Base-by-base conservation (phyloP, 2,888 invertebrate genomes). In the Cosmorhoe ocellata region DNA sequence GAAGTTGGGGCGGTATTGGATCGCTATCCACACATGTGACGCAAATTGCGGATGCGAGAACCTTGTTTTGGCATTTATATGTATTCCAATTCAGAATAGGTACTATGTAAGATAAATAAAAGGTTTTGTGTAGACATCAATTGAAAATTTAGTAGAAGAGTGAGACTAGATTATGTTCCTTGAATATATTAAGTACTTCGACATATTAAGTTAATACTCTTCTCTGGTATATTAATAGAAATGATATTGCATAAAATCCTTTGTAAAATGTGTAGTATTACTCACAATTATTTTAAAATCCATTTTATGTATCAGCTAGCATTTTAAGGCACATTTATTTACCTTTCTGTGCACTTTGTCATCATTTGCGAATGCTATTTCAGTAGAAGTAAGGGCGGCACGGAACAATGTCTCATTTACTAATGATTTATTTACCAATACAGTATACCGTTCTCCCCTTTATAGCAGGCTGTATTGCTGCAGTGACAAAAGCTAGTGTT, bases 371-470 rank as follows among this genome's bases (percentile, higher is more conserved):
- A 72, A 71, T 70, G 74, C 73, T 72, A 79, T 82, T 81, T 74
- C 69, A 74, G 69, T 53, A 67, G 66, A 55, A 48, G 64, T 64
- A 66, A 72, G 70, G 68, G 69, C 31, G 68, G 67, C 44, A 43
- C 64, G 70, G 66, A 67, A 76, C 76, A 76, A 72, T 82, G 80
- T 80, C 82, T 81, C 81, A 81, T 83, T 84, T 83, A 72, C 71
- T 78, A 80, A 74, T 83, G 83, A 84, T 84, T 81, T 84, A 83
- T 83, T 74, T 71, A 69, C 65, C 74, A 77, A 80, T 80, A 76
- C 74, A 69, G 71, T 77, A 76, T 71, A 74, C 73, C 69, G 71
- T 77, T 76, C 72, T 67, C 72, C 66, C 69, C 67, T 67, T 52
- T 51, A 13, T 34, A 34, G 42, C 13, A 37, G 26, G 32, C 28